Percentiles rank a stretch among this genome's conserved stretches.
Evolutionary conservation across 2,113 vertebrate genomes (phyloP).

Genomic region (Cryptotis parvus): DNA sequence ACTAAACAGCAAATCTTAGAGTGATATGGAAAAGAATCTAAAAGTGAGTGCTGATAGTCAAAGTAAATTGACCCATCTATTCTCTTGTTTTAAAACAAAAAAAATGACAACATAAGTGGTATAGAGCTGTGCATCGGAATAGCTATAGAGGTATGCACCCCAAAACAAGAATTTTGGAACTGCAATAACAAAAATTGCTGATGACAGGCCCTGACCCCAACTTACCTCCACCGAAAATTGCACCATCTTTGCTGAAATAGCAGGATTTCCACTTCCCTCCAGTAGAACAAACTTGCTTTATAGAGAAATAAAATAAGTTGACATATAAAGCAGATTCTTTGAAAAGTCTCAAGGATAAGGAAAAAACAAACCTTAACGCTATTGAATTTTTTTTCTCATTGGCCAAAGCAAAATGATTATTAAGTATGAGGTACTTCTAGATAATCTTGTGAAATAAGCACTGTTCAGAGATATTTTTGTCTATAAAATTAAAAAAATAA

Average conservation of each 20-base stretch:
- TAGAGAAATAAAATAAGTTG: background rate
- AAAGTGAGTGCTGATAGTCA: background rate
- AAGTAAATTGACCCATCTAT: background rate
- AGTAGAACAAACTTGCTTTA: background rate
- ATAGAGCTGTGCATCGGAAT: background rate
- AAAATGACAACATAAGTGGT: constrained; percentile 10
- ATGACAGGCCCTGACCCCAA: background rate
- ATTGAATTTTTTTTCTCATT: background rate
- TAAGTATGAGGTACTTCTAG: background rate
- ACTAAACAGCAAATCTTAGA: background rate
- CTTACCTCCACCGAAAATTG: background rate
- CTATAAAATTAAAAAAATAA: background rate
- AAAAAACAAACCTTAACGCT: background rate
- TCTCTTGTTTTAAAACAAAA: background rate
- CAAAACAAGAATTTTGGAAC: background rate
- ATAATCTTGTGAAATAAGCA: background rate
- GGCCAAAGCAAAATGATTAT: constrained; percentile 3
- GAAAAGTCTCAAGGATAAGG: background rate
- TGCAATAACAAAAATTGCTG: background rate
- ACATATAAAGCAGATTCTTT: background rate
- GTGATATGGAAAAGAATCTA: background rate
- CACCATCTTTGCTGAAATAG: background rate
- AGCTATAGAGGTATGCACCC: background rate
- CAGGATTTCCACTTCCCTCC: background rate
- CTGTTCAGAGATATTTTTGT: background rate